These are phyloP conservation scores for Craniophora ligustri DNA, from an alignment of 2,888 invertebrate genomes.

Conservation along the genomic window DNA sequence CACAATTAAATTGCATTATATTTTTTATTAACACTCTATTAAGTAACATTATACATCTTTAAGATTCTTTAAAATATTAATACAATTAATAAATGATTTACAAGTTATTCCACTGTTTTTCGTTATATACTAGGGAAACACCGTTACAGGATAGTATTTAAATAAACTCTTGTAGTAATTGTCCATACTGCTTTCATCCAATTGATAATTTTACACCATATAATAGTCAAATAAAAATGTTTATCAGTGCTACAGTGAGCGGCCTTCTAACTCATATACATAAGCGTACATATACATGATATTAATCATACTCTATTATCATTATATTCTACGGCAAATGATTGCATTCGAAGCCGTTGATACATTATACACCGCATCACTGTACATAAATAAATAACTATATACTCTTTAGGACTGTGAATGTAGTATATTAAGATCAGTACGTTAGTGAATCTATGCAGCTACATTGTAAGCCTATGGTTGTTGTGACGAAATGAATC, in stretches of 20 bases:
- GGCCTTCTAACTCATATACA: too few relatives aligned
- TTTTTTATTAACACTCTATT: slow-evolving; percentile 51
- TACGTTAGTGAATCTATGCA: slow-evolving; percentile 46
- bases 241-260: slow-evolving; percentile 36
- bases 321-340: too few relatives aligned
- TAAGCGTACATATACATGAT: too few relatives aligned
- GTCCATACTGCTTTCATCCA: slow-evolving; percentile 18
- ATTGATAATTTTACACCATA: slow-evolving; percentile 13
- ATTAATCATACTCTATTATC: too few relatives aligned
- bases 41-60: slow-evolving; percentile 64
- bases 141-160: slow-evolving; percentile 8
- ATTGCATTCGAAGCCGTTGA: too few relatives aligned
- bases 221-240: slow-evolving; percentile 21
- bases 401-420: slow-evolving; percentile 28
- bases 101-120: slow-evolving; percentile 29
- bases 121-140: slow-evolving; percentile 20
- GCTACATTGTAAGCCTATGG: slow-evolving; percentile 40
- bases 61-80: slow-evolving; percentile 52
- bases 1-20: slow-evolving; percentile 58
- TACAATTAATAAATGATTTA: slow-evolving; percentile 48
- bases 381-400: slow-evolving; percentile 34
- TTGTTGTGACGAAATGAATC: slow-evolving; percentile 57
- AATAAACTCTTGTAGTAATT: slow-evolving; percentile 12
- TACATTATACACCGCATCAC: slow-evolving; percentile 36
- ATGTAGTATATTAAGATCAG: slow-evolving; percentile 34